Base-by-base conservation (phyloP, 2,888 invertebrate genomes). In the Drosophila merina region DNA sequence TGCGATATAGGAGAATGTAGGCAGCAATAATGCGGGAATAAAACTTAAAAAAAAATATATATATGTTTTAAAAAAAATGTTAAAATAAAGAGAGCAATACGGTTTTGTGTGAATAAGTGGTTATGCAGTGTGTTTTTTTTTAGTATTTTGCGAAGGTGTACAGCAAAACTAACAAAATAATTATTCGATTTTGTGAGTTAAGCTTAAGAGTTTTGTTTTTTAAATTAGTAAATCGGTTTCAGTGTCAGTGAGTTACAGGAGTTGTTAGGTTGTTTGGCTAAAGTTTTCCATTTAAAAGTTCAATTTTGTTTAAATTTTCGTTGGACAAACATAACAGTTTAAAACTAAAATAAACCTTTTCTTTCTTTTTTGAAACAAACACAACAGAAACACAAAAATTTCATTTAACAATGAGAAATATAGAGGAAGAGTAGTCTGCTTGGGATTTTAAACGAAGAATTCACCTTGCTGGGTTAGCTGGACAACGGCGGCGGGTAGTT, bases 401-500 rank as follows among this genome's bases (percentile, higher is more conserved):
- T 50, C 20, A 20, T 44, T 10, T 40, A 59, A 52, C 51, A 57
- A 57, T 50, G 62, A 66, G 57, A 56, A 38, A 12, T 25, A 8
- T 47, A 14, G 3, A 60, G 57, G 36, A n/a, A 33, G 36, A n/a
- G 4, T 10, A 5, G 47, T 51, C 45, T 26, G 42, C n/a, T 25
- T 33, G 26, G 5, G 14, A 36, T 25, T n/a, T 30, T 20, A 28
- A 48, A 44, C 54, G 45, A 20, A 9, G 6, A 60, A 59, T 82
- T 89, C 91, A 94, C 94, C 94, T 93, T 93, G 93, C 85, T 93
- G 93, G 72, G 91, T 92, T 68, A 94, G 92, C 87, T 94, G 94
- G 57, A 94, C 93, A 69, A 94, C 94, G 56, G 94, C 93, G 52
- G 94, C 93, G 50, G 94, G 94, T 68, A 94, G 89, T 51, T 93